phyloP scores from a whole-genome alignment of 2,888 invertebrate genomes.

The Philereme transversata region DNA sequence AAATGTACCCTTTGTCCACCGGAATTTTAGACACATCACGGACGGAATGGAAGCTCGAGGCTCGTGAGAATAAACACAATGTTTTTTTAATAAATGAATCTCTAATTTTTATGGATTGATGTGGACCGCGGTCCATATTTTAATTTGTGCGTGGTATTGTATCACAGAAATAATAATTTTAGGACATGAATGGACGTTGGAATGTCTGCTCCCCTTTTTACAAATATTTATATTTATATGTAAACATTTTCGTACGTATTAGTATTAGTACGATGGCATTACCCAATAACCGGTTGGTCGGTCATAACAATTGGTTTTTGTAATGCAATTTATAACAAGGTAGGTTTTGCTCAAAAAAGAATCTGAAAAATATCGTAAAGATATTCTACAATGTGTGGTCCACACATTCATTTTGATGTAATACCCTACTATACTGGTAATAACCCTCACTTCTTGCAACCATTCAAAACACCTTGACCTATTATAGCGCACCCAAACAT shows the following conservation, averaged over 20 bases:
- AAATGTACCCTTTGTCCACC: constrained; percentile 59
- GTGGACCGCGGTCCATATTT: constrained; percentile 44
- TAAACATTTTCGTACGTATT: too few relatives aligned
- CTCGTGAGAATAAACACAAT: constrained; percentile 66
- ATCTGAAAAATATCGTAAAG: too few relatives aligned
- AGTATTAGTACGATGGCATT: too few relatives aligned
- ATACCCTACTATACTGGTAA: constrained; percentile 6
- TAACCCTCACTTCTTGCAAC: constrained; percentile 19
- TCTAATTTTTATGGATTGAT: constrained; percentile 57
- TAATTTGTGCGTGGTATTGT: constrained; percentile 47
- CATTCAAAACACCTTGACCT: constrained; percentile 43
- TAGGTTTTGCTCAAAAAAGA: too few relatives aligned
- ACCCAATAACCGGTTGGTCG: too few relatives aligned
- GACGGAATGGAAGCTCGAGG: constrained; percentile 65
- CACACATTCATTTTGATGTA: constrained; percentile 7
- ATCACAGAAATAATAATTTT: constrained; percentile 31
- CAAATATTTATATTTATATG: constrained; percentile 2
- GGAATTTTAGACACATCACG: constrained; percentile 76
- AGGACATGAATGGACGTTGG: constrained; percentile 8
- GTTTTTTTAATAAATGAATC: constrained; percentile 59
- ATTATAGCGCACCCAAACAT: constrained; percentile 55
- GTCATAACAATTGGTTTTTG: too few relatives aligned
- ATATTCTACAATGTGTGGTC: constrained; percentile 9
- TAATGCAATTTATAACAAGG: too few relatives aligned
- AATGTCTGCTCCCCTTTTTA: neutral